These are phyloP conservation scores for Pantala flavescens DNA, from an alignment of 1,140 invertebrate genomes.

Conservation along the genomic window DNA sequence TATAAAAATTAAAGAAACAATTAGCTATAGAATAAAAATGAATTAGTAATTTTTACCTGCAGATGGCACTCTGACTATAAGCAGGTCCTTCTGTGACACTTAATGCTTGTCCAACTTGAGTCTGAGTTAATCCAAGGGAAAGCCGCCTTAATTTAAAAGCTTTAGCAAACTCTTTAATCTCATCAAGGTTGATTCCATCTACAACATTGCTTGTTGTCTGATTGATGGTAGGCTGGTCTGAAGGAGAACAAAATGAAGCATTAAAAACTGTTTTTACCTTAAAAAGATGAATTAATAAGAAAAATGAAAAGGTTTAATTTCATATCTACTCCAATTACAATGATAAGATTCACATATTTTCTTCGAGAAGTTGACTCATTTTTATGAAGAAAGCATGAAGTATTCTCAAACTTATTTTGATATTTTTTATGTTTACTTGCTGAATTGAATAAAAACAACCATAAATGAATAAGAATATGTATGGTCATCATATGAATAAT, in stretches of 20 bases:
- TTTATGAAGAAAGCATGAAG: no score
- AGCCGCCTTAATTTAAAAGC: slow-evolving; percentile 89
- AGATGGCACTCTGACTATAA: slow-evolving; percentile 97
- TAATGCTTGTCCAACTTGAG: slow-evolving; percentile 88
- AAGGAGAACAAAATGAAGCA: slow-evolving; percentile 23
- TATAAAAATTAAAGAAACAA: no score
- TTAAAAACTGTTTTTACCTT: no score
- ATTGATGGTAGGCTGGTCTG: slow-evolving; percentile 83
- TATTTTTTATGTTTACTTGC: slow-evolving; percentile 26
- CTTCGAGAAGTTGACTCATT: no score
- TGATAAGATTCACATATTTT: no score
- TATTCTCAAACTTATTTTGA: no score
- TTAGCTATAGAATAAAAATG: slow-evolving; percentile 11
- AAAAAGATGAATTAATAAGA: no score
- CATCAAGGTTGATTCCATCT: slow-evolving; percentile 92
- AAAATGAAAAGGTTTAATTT: no score
- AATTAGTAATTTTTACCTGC: slow-evolving; percentile 58
- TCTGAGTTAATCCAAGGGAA: slow-evolving; percentile 89
- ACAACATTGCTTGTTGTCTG: slow-evolving; percentile 88
- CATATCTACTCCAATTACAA: no score
- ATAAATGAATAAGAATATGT: no score
- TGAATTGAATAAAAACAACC: slow-evolving; percentile 25
- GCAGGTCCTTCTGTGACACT: slow-evolving; percentile 93
- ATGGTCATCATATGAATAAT: no score
- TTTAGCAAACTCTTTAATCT: slow-evolving; percentile 97